Percentiles rank a stretch among this genome's conserved stretches.
phyloP scores from a whole-genome alignment of 2,797 vertebrate genomes.

The Arrhamphus sclerolepis region DNA sequence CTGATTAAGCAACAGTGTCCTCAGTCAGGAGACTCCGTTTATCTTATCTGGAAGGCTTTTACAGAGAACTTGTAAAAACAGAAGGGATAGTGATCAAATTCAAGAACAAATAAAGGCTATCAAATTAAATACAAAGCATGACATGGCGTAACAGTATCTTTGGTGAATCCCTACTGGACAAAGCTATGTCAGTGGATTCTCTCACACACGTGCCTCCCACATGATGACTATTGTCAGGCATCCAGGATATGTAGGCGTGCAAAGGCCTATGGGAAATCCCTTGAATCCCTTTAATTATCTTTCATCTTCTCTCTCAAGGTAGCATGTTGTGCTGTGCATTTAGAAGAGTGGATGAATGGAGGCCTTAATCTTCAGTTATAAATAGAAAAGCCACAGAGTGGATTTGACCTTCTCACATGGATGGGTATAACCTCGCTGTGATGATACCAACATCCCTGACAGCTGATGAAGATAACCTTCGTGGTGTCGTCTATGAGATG shows the following conservation, averaged over 20 bases:
- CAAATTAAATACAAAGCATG: too few species aligned
- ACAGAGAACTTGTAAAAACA: too few species aligned
- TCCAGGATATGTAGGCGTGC: slow-evolving; percentile 18
- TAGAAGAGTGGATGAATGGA: slow-evolving; percentile 45
- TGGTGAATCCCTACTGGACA: too few species aligned
- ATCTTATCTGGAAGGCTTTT: background rate
- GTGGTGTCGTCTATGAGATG: background rate
- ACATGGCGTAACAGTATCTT: background rate
- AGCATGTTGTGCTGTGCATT: slow-evolving; percentile 4
- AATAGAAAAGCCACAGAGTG: slow-evolving; percentile 29
- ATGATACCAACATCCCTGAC: slow-evolving; percentile 8
- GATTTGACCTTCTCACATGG: slow-evolving; percentile 40
- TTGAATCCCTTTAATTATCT: slow-evolving; percentile 48
- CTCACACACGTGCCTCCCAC: slow-evolving; percentile 5
- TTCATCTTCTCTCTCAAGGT: slow-evolving; percentile 37
- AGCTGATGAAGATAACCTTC: slow-evolving; percentile 29
- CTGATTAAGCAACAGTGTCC: too few species aligned
- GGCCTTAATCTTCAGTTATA: slow-evolving; percentile 42
- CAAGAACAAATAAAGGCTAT: too few species aligned
- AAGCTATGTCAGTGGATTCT: too few species aligned
- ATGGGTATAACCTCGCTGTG: slow-evolving; percentile 14
- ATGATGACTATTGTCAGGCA: slow-evolving; percentile 38
- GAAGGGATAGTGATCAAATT: too few species aligned
- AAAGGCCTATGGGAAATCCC: slow-evolving; percentile 49
- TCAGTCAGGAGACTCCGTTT: background rate